Percentiles rank a stretch among this genome's conserved stretches.
Evolutionary conservation across 1,140 invertebrate species (phyloP).

Genomic region (Cyphomyrmex costatus): DNA sequence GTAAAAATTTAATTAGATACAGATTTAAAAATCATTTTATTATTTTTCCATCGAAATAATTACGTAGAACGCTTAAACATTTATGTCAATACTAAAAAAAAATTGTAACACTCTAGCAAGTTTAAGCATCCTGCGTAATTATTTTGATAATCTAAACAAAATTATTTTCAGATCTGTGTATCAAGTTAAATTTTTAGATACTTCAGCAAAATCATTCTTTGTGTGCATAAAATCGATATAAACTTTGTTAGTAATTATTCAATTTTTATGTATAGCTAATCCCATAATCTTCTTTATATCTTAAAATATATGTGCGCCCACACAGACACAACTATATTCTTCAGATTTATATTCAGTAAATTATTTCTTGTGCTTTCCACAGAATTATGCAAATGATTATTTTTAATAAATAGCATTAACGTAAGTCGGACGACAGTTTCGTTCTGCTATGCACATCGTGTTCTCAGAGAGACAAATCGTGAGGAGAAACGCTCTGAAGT

Average conservation of each 20-base stretch:
- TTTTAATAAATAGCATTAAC: conserved; percentile 12
- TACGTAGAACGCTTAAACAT: too few relatives aligned
- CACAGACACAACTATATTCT: too few relatives aligned
- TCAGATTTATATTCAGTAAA: conserved; percentile 3
- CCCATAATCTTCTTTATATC: not conserved
- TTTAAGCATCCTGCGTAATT: too few relatives aligned
- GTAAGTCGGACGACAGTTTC: not conserved
- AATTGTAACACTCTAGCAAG: too few relatives aligned
- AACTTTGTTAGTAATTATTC: not conserved
- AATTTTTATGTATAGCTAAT: not conserved
- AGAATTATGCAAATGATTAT: conserved; percentile 7
- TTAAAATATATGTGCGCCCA: not conserved
- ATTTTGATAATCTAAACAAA: too few relatives aligned
- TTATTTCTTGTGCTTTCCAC: not conserved
- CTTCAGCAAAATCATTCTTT: too few relatives aligned
- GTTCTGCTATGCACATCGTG: not conserved
- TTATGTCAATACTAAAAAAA: too few relatives aligned
- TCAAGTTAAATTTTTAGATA: too few relatives aligned
- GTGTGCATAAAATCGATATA: not conserved
- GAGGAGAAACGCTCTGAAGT: conserved; percentile 32
- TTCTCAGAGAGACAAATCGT: conserved; percentile 29
- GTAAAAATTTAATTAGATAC: too few relatives aligned
- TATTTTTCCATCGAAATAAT: too few relatives aligned
- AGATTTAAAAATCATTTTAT: too few relatives aligned
- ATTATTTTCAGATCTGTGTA: too few relatives aligned